Evolutionary conservation across 2,113 vertebrate species (phyloP).

Genomic region (Gobio gobio): DNA sequence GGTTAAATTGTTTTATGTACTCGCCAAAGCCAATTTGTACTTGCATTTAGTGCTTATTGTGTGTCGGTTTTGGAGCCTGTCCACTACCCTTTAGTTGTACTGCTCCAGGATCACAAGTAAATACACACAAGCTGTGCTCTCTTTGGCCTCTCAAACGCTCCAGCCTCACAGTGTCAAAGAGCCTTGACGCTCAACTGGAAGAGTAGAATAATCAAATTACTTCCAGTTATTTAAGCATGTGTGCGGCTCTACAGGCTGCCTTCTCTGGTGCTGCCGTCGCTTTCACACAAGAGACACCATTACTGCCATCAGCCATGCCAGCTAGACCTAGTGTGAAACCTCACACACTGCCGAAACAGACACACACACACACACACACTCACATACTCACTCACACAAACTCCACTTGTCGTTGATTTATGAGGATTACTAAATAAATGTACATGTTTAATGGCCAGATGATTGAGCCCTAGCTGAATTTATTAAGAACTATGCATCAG

Average conservation of each 20-base stretch:
- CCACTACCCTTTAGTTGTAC: background rate
- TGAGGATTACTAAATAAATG: background rate
- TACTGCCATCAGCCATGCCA: background rate
- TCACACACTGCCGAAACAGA: background rate
- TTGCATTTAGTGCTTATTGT: background rate
- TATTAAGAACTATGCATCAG: background rate
- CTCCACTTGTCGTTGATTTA: background rate
- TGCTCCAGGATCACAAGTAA: background rate
- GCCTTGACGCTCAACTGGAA: slow-evolving; percentile 33
- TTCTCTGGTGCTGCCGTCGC: background rate
- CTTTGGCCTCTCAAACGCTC: slow-evolving; percentile 3
- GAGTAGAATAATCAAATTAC: slow-evolving; percentile 50
- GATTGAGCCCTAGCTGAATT: background rate
- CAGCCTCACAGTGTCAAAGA: background rate
- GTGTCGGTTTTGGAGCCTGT: background rate
- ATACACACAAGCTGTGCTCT: slow-evolving; percentile 4
- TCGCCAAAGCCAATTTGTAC: background rate
- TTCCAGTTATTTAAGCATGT: slow-evolving; percentile 51
- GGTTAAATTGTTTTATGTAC: background rate
- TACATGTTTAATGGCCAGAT: background rate
- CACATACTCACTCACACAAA: background rate
- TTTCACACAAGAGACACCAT: background rate
- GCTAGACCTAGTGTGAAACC: background rate
- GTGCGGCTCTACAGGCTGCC: slow-evolving; percentile 38
- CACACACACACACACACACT: background rate